These are phyloP conservation scores for Doryteuthis pealeii DNA, from an alignment of 1,140 invertebrate genomes.

Conservation along the genomic window DNA sequence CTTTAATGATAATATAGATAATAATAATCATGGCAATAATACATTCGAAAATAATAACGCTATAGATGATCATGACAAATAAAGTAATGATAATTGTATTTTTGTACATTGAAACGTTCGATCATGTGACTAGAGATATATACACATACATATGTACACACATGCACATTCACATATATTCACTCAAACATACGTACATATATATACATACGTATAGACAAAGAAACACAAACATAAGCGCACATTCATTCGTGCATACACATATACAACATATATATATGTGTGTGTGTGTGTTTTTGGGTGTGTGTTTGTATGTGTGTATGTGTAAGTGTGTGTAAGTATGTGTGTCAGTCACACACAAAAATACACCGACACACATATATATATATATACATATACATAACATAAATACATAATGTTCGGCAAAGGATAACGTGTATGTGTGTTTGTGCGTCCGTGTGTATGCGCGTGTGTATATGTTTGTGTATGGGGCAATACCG, in stretches of 20 bases:
- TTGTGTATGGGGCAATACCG: not conserved
- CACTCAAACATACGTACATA: not conserved
- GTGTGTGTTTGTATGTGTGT: not conserved
- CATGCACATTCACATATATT: not conserved
- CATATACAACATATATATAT: not conserved
- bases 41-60: no score
- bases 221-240: not conserved
- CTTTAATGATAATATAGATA: no score
- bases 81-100: no score
- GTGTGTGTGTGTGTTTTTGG: not conserved
- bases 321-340: not conserved
- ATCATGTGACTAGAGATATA: not conserved
- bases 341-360: not conserved
- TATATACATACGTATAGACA: not conserved
- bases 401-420: not conserved
- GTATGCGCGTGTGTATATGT: not conserved
- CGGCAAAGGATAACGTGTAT: not conserved
- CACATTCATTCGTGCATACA: not conserved
- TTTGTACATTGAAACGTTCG: no score
- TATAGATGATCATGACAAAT: no score
- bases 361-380: not conserved
- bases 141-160: conserved; percentile 3
- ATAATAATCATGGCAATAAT: no score
- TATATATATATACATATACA: not conserved
- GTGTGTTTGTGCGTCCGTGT: not conserved